A percentile compares a stretch with the other conserved stretches of the same genome.
phyloP scores from a whole-genome alignment of 2,797 vertebrate genomes.

The Sphaeramia orbicularis region DNA sequence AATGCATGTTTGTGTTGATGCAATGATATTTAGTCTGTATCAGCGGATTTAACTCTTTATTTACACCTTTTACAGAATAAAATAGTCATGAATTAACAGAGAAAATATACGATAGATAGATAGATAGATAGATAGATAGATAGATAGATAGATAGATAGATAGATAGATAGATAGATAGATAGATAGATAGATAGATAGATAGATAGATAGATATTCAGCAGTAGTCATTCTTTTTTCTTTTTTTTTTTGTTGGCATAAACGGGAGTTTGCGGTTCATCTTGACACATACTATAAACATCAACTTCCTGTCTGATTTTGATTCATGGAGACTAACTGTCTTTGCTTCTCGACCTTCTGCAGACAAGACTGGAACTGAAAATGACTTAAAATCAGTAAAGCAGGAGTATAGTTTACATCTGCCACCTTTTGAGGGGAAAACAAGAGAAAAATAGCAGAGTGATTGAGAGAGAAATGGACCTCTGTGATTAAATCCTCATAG shows the following conservation, averaged over 20 bases:
- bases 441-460: constrained; percentile 28
- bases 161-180: neutral
- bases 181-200: neutral
- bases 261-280: constrained; percentile 43
- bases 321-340: constrained; percentile 38
- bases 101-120: too few species aligned
- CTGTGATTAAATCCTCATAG: constrained; percentile 71
- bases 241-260: constrained; percentile 16
- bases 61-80: too few species aligned
- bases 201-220: too few species aligned
- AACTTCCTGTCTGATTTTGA: constrained; percentile 66
- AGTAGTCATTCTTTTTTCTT: neutral
- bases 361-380: constrained; percentile 25
- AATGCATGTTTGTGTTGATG: too few species aligned
- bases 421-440: constrained; percentile 33
- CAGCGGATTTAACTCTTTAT: too few species aligned
- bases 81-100: too few species aligned
- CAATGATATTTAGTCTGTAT: too few species aligned
- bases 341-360: neutral
- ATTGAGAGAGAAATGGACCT: constrained; percentile 64
- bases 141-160: neutral
- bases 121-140: too few species aligned
- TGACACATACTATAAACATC: constrained; percentile 61
- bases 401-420: constrained; percentile 47
- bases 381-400: constrained; percentile 41